A percentile compares a stretch with the other conserved stretches of the same genome.
phyloP scores from a whole-genome alignment of 2,888 invertebrate species.

The Vanessa cardui region DNA sequence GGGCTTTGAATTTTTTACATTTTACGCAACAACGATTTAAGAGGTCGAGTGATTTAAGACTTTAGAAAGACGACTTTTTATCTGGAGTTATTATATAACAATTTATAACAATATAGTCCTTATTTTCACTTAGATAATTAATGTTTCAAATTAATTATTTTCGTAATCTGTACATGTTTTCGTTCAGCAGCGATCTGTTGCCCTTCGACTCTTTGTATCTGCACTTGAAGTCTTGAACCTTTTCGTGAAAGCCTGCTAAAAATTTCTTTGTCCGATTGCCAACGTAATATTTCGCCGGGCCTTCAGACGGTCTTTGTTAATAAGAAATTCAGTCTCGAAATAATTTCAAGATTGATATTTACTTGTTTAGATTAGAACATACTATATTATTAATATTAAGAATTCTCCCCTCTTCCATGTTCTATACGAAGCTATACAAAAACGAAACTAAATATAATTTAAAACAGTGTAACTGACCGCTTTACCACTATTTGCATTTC shows the following conservation, averaged over 20 bases:
- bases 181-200: conserved; percentile 18
- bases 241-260: conserved; percentile 43
- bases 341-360: conserved; percentile 45
- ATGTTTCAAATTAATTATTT: neutral
- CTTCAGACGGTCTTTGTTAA: conserved; percentile 43
- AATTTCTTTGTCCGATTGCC: conserved; percentile 46
- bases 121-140: neutral
- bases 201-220: conserved; percentile 33
- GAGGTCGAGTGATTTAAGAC: conserved; percentile 29
- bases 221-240: conserved; percentile 45
- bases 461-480: too few species aligned
- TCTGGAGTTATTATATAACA: neutral
- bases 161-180: conserved; percentile 23
- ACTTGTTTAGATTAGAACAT: conserved; percentile 4
- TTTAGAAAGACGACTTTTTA: conserved; percentile 16
- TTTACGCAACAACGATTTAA: conserved; percentile 30
- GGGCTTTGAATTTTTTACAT: conserved; percentile 23
- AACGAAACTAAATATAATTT: too few species aligned
- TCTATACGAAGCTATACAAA: too few species aligned
- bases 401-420: too few species aligned
- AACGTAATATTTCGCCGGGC: conserved; percentile 37
- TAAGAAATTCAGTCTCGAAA: conserved; percentile 40
- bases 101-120: neutral
- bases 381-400: conserved; percentile 2
- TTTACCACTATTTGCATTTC: too few species aligned